Percentiles rank a stretch among this genome's conserved stretches.
Conservation (phyloP, 2,888 invertebrate species). For the Laothoe populi region DNA sequence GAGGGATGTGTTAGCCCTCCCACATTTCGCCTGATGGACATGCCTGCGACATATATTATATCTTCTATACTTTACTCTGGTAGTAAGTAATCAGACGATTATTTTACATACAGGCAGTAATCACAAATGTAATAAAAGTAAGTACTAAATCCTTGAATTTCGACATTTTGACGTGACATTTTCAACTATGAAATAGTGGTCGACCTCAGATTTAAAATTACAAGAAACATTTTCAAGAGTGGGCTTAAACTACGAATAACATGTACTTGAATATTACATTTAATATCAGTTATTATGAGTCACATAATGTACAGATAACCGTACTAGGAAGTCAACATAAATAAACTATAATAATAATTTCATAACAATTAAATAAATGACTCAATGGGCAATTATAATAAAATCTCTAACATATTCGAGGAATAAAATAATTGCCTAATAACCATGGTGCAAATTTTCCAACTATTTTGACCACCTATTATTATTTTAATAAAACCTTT, state of each 20-base stretch:
- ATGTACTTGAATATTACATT: background rate
- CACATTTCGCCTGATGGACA: too few species aligned
- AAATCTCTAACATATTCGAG: background rate
- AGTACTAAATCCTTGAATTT: conserved; percentile 25
- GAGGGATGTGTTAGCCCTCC: too few species aligned
- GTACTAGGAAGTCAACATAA: conserved; percentile 3
- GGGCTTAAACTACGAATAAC: background rate
- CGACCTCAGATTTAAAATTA: conserved; percentile 15
- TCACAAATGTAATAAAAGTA: background rate
- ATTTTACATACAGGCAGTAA: background rate
- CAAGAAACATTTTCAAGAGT: background rate
- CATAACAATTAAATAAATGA: conserved; percentile 5
- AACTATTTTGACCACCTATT: background rate
- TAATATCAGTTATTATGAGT: background rate
- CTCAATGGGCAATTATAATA: background rate
- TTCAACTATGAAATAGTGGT: conserved; percentile 3
- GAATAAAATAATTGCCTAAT: background rate
- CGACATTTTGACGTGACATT: conserved; percentile 14
- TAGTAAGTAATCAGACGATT: background rate
- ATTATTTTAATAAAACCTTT: background rate
- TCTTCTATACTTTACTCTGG: too few species aligned
- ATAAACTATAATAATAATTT: conserved; percentile 15
- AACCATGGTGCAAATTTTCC: background rate
- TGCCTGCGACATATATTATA: too few species aligned
- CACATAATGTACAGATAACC: background rate